Evolutionary conservation across 2,113 vertebrate species (phyloP).

Genomic region (Synchiropus splendidus): DNA sequence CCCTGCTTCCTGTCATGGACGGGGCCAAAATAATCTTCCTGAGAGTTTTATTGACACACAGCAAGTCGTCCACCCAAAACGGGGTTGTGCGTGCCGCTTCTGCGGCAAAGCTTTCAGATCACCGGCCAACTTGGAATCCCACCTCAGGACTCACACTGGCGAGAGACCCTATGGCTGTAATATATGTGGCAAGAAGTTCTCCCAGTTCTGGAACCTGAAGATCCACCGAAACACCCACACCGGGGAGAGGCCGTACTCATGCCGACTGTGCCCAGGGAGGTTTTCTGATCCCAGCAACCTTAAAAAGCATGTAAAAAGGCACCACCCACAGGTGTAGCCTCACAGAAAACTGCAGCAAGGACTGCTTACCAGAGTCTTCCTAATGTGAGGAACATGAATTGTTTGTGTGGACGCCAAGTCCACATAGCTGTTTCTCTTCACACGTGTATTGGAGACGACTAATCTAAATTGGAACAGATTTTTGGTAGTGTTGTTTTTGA

Average conservation of each 20-base stretch:
- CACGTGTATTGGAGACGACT: too few species aligned
- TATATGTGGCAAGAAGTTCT: conserved; percentile 55
- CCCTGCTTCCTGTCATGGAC: background rate
- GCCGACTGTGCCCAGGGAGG: conserved; percentile 36
- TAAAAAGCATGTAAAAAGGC: conserved; percentile 55
- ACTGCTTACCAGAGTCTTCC: too few species aligned
- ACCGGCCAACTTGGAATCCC: conserved; percentile 47
- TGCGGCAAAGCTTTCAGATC: conserved; percentile 48
- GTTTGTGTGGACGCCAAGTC: too few species aligned
- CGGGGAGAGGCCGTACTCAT: conserved; percentile 49
- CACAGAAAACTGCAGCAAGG: background rate
- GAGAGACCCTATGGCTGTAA: conserved; percentile 49
- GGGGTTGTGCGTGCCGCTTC: conserved; percentile 36
- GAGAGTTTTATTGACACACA: background rate
- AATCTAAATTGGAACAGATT: too few species aligned
- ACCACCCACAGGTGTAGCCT: conserved; percentile 20
- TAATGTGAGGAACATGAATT: too few species aligned
- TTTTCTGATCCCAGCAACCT: conserved; percentile 61
- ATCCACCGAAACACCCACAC: conserved; percentile 58
- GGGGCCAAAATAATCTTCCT: background rate
- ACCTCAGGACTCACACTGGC: conserved; percentile 55
- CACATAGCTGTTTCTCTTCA: too few species aligned
- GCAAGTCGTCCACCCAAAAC: conserved; percentile 22
- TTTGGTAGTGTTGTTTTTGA: too few species aligned
- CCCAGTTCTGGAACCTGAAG: conserved; percentile 60